These are phyloP conservation scores for Regulus satrapa DNA, from an alignment of 2,113 vertebrate genomes.

Conservation along the genomic window DNA sequence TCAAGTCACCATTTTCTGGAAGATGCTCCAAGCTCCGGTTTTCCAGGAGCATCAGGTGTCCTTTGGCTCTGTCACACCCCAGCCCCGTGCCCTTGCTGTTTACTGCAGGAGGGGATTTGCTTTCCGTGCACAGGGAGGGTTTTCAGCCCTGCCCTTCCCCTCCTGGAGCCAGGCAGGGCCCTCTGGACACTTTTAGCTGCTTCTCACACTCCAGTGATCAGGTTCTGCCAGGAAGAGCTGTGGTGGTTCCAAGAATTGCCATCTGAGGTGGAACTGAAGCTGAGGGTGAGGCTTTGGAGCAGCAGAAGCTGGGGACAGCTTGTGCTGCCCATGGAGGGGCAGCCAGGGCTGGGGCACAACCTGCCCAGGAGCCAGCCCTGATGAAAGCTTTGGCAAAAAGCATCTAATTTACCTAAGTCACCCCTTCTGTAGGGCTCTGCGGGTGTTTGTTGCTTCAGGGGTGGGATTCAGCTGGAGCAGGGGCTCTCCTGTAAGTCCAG, in stretches of 20 bases:
- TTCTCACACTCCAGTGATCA: not conserved
- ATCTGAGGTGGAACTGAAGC: not conserved
- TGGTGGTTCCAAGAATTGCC: slow-evolving; percentile 32
- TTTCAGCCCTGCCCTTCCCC: not conserved
- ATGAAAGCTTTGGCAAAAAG: not conserved
- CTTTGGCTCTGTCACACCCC: slow-evolving; percentile 22
- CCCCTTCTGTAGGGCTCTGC: not conserved
- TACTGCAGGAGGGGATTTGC: slow-evolving; percentile 31
- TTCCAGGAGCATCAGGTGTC: slow-evolving; percentile 36
- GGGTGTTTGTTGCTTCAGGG: not conserved
- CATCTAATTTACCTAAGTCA: not conserved
- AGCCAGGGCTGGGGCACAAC: not conserved
- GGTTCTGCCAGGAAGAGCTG: not conserved
- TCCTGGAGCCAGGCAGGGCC: not conserved
- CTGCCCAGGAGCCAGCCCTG: not conserved
- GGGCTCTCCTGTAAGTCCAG: fast-evolving
- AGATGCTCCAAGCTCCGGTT: not conserved
- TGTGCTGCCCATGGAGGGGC: not conserved
- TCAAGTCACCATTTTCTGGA: slow-evolving; percentile 34
- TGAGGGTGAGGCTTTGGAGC: not conserved
- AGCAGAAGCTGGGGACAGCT: not conserved
- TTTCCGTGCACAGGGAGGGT: not conserved
- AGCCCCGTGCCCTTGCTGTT: slow-evolving; percentile 13
- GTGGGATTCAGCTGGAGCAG: not conserved
- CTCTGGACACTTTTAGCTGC: not conserved